Conservation (phyloP, 2,113 vertebrate species). For the Heteronetta atricapilla region DNA sequence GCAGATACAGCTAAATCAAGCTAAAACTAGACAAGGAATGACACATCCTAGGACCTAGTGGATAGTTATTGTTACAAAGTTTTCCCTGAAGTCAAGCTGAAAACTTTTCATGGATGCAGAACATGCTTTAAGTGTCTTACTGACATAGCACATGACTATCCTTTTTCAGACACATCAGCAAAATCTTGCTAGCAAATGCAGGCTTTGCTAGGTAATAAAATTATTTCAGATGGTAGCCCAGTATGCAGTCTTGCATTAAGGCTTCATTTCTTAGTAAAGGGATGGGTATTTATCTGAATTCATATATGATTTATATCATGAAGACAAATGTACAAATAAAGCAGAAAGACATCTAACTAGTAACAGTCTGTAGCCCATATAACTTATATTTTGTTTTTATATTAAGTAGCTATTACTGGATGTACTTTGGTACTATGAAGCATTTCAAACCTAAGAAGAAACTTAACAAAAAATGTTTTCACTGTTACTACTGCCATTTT, state of each 20-base stretch:
- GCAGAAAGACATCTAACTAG: background rate
- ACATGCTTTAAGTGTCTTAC: background rate
- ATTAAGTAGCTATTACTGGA: background rate
- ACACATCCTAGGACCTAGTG: background rate
- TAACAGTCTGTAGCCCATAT: background rate
- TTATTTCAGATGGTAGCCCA: background rate
- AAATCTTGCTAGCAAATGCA: background rate
- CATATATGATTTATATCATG: rapidly evolving
- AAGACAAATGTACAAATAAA: background rate
- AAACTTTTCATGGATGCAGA: background rate
- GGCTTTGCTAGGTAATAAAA: background rate
- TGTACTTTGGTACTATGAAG: background rate
- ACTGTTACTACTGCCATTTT: background rate
- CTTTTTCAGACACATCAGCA: background rate
- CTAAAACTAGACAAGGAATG: background rate
- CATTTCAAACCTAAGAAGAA: background rate
- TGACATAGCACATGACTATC: rapidly evolving
- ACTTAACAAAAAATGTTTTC: background rate
- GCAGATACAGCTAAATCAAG: background rate
- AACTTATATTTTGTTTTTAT: background rate
- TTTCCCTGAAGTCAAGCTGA: background rate
- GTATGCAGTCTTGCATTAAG: background rate
- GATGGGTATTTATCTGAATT: background rate
- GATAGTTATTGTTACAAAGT: background rate
- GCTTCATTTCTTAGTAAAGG: background rate